Conservation (phyloP, 1,140 invertebrate species). For the Drosophila teissieri region DNA sequence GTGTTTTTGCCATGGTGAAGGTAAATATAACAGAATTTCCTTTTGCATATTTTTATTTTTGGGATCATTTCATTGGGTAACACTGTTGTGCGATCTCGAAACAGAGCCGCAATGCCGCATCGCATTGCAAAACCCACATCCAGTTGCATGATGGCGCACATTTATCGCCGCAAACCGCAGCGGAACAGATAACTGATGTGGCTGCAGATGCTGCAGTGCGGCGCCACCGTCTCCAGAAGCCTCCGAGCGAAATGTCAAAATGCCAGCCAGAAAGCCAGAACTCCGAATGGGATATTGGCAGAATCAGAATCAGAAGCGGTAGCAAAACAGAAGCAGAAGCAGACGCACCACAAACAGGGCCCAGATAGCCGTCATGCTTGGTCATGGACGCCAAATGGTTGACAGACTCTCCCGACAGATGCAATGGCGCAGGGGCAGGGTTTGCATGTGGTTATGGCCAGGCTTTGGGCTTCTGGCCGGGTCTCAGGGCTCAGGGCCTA, state of each 20-base stretch:
- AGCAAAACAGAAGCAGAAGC: not conserved
- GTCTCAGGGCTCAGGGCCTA: constrained; percentile 5
- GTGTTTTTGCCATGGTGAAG: too few relatives aligned
- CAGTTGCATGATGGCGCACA: constrained; percentile 36
- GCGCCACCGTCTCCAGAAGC: constrained; percentile 52
- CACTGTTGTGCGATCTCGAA: constrained; percentile 11
- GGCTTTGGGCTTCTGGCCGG: not conserved
- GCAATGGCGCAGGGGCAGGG: constrained; percentile 64
- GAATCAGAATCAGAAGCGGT: not conserved
- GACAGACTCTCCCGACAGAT: constrained; percentile 68
- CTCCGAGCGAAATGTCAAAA: constrained; percentile 64
- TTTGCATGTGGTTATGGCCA: constrained; percentile 31
- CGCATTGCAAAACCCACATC: constrained; percentile 40
- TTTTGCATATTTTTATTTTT: not conserved
- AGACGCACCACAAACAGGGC: constrained; percentile 7
- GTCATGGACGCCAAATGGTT: constrained; percentile 81
- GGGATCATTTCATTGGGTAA: not conserved
- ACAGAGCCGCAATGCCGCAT: constrained; percentile 39
- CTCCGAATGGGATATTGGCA: not conserved
- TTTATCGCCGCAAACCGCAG: constrained; percentile 55
- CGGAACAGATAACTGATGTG: constrained; percentile 33
- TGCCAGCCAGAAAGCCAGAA: constrained; percentile 46
- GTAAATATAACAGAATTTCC: too few relatives aligned
- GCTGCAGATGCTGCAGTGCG: constrained; percentile 45
- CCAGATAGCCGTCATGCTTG: constrained; percentile 70